Evolutionary conservation across 2,113 vertebrate genomes (phyloP), one percentile per base, ranked within the genome.

Genomic region (Ameiurus melas): DNA sequence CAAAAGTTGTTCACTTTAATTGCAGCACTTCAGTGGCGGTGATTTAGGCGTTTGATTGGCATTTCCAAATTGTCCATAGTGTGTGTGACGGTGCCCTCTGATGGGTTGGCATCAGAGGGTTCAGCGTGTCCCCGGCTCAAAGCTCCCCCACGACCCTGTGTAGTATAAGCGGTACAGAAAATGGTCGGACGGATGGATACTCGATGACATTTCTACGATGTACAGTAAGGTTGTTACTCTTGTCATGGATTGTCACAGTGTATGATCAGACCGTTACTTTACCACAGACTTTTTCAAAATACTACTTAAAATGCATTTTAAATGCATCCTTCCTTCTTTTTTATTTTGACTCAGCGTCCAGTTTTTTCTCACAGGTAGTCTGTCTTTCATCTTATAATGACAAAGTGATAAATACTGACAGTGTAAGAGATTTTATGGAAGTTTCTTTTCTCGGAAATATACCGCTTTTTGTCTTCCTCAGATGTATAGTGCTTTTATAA

Each of bases 401-500:
- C 27, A 55, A 30, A 30, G 5, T 30, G 14, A 51, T 16, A 20
- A 19, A 30, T 57, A n/a, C 16, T 57, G 51, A 80, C 51, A 80
- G 2, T 30, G 7, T 8, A 30, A 55, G 12, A 14, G 27, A 30
- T 53, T 78, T 51, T 78, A 14, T 55, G 0, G 25, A 6, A 2
- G 12, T 51, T 27, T 55, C 16, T 57, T 43, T 57, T 57, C n/a
- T 55, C n/a, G 9, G 25, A 51, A 14, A 13, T 27, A 30, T n/a
- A 30, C 8, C 30, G 2, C 13, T 30, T 77, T 25, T 22, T 73
- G 47, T 47, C 47, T 47, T 47, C 8, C 47, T 47, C 47, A 10
- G 9, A 1, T 10, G 9, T 51, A 9, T 51, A 10, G 86, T 93
- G 89, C 90, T 92, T 94, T 89, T 10, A 25, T 16, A n/a, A 53